Base-by-base conservation (phyloP, 2,888 invertebrate species). In the Lepeophtheirus nordmannii region DNA sequence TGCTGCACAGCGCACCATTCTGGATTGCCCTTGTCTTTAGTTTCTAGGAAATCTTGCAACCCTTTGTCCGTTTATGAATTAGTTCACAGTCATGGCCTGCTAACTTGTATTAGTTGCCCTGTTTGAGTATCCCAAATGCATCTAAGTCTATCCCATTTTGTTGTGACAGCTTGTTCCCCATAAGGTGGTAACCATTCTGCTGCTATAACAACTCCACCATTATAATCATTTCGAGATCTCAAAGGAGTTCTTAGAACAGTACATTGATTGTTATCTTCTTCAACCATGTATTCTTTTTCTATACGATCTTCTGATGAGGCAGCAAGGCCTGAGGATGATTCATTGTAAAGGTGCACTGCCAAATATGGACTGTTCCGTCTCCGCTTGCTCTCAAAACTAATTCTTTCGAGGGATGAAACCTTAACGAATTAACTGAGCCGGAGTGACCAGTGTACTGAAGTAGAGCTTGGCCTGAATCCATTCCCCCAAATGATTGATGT, bases 91-190 rank as follows among this genome's bases (percentile, higher is more conserved):
- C 97, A 75, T 98, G 98, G 12, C 97, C 96, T 80, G 75, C 83
- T 37, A 93, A 80, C 63, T 87, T 86, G 86, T 69, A 89, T 74
- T 46, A 84, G 82, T 76, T 87, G 88, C 17, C 90, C 90, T 30
- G 91, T 90, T 77, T 94, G 93, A 0, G 89, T 88, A 75, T 98
- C 96, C 78, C 92, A 94, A 62, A 99, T 78, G 73, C 89, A 88
- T 2, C 96, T 97, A 0, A 89, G 86, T 70, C 97, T 82, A 77
- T 99, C 98, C 98, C 98, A 98, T 2, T 93, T 92, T 3, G 94
- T 97, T 0, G 97, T 53, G 70, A 72, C 41, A 37, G 58, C 65
- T 58, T 70, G 70, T 39, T 70, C 70, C 39, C 69, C 70, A 23
- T 68, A 68, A 10, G 79, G 30, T 30, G 30, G 82, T 68, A 98